Conservation (phyloP, 2,888 invertebrate species). For the Metellina segmentata region DNA sequence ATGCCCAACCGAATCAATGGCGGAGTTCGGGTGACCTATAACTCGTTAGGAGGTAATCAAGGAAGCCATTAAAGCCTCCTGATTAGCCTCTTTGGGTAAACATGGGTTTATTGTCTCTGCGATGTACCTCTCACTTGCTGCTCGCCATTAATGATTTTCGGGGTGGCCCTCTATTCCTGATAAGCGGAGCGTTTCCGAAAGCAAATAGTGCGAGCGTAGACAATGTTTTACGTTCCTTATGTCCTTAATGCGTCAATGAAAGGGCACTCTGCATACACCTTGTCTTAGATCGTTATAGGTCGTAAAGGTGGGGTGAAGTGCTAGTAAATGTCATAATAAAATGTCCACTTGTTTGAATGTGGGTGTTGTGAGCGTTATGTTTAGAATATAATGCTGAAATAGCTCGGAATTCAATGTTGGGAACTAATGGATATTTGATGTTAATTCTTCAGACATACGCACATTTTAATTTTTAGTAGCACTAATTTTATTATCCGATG, state of each 20-base stretch:
- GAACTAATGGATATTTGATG: too few species aligned
- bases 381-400: not conserved
- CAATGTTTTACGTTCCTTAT: constrained; percentile 18
- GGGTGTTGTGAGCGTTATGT: not conserved
- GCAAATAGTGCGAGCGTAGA: not conserved
- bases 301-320: not conserved
- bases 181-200: constrained; percentile 25
- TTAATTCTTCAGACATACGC: too few species aligned
- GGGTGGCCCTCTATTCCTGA: not conserved
- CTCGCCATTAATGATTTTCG: constrained; percentile 24
- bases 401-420: too few species aligned
- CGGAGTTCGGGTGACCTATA: not conserved
- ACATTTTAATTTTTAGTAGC: too few species aligned
- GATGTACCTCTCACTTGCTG: not conserved
- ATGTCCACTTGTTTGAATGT: not conserved
- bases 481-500: too few species aligned
- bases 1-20: not conserved
- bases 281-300: not conserved
- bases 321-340: not conserved
- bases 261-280: not conserved
- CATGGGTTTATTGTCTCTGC: constrained; percentile 12
- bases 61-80: constrained; percentile 45
- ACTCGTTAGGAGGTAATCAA: constrained; percentile 49
- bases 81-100: constrained; percentile 33
- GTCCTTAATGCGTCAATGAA: constrained; percentile 5